phyloP scores from a whole-genome alignment of 2,888 invertebrate species.

The Drosophila maculinotata region DNA sequence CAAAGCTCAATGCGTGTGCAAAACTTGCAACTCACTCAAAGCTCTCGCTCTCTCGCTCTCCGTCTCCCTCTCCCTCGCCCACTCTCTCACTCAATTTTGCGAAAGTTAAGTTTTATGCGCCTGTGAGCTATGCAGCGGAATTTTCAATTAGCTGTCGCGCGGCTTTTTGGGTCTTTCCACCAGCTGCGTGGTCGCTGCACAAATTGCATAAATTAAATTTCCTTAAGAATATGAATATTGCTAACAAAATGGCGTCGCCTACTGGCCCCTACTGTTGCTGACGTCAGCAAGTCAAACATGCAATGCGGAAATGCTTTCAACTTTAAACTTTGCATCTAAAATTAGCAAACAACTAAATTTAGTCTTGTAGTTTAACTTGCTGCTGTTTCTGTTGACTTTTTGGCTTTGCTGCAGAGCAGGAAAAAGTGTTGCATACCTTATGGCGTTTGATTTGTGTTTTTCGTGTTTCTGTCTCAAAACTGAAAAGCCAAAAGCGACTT shows the following conservation, averaged over 20 bases:
- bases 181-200: constrained; percentile 20
- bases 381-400: constrained; percentile 37
- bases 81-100: constrained; percentile 27
- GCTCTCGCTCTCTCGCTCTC: too few species aligned
- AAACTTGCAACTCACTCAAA: too few species aligned
- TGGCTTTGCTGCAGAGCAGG: constrained; percentile 16
- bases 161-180: constrained; percentile 29
- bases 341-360: constrained; percentile 43
- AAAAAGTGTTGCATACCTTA: constrained; percentile 60
- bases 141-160: constrained; percentile 51
- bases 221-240: constrained; percentile 61
- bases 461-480: constrained; percentile 35
- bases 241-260: constrained; percentile 30
- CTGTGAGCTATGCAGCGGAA: constrained; percentile 55
- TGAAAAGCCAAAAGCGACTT: too few species aligned
- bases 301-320: constrained; percentile 54
- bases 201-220: constrained; percentile 61
- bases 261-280: constrained; percentile 31
- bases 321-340: constrained; percentile 70
- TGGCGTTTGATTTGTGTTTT: constrained; percentile 37
- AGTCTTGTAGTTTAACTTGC: constrained; percentile 15
- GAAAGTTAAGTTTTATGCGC: constrained; percentile 42
- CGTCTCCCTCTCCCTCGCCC: background rate
- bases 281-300: constrained; percentile 54
- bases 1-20: constrained; percentile 17